A percentile compares a stretch with the other conserved stretches of the same genome.
Evolutionary conservation across 2,113 vertebrate species (phyloP).

Genomic region (Halichoerus grypus): DNA sequence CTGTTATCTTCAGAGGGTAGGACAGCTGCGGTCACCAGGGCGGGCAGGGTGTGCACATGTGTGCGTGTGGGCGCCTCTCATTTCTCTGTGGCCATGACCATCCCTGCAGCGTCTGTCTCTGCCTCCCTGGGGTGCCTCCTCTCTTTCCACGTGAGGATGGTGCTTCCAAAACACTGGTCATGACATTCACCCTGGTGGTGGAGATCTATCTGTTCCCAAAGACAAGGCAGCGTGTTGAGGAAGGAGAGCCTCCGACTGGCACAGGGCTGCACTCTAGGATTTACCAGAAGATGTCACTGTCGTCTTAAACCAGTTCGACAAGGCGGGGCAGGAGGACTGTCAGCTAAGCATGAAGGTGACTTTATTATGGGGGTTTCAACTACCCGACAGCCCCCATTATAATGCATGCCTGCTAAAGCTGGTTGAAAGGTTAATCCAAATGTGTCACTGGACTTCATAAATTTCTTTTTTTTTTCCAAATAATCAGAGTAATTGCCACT

Average conservation of each 20-base stretch:
- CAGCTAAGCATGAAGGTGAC: constrained; percentile 68
- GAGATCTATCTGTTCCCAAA: constrained; percentile 12
- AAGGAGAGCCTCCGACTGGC: background rate
- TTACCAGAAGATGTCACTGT: constrained; percentile 76
- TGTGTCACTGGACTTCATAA: constrained; percentile 64
- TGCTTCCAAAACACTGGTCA: background rate
- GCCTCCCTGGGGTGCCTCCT: background rate
- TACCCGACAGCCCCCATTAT: constrained; percentile 28
- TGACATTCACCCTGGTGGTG: background rate
- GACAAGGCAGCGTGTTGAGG: background rate
- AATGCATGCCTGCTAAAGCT: constrained; percentile 51
- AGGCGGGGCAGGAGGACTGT: background rate
- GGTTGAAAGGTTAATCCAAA: constrained; percentile 78
- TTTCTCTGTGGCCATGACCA: background rate
- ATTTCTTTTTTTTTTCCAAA: constrained; percentile 4
- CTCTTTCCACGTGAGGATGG: background rate
- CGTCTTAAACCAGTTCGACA: constrained; percentile 27
- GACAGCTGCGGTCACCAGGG: background rate
- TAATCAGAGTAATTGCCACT: constrained; percentile 61
- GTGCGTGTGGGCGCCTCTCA: background rate
- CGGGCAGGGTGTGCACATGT: background rate
- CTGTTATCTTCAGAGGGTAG: background rate
- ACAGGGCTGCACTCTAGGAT: background rate
- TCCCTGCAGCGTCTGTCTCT: background rate
- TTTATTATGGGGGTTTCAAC: background rate